Base-by-base conservation (phyloP, 2,797 vertebrate species). In the Falco concolor region DNA sequence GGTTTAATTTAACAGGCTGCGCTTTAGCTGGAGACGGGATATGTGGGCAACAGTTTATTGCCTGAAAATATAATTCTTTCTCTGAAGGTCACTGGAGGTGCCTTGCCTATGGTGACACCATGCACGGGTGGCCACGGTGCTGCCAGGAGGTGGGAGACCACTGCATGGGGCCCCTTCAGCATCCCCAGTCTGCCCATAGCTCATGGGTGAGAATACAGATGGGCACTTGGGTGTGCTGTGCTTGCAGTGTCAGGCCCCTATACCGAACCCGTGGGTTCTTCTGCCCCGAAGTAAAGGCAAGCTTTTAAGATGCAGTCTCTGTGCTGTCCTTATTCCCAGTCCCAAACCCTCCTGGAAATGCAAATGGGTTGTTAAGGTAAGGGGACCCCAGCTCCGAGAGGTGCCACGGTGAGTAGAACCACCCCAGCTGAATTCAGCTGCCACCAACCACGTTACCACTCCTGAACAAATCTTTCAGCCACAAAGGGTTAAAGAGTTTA, bases 1-100 rank as follows among this genome's bases (percentile, higher is more conserved):
- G 76, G 87, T 96, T 97, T 97, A 91, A 96, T 93, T 97, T 90
- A 96, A 88, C 92, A 87, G 84, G 94, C 63, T 22, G 90, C 84
- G 93, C 87, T 95, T 97, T 90, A 59, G 38, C 84, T 91, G 97
- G 93, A 81, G 94, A 47, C 82, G 92, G 59, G 83, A 45, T 96
- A 80, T 54, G 73, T 60, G 93, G 93, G 95, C 92, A 96, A 87
- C 44, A 96, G 75, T 97, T 97, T 96, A 93, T 96, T 75, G 94
- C 79, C 94, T 90, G 47, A 52, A 85, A 88, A 85, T 17, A 57
- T 47, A 87, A 68, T 84, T 97, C 67, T 77, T 92, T 84, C 52
- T 82, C 77, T 87, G 57, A 68, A 95, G 87, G 83, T 94, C 74
- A 76, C 42, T 18, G 77, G 61, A 38, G 0, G 23, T 87, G 83